phyloP scores from a whole-genome alignment of 2,888 invertebrate species.

The Cerastoderma edule region DNA sequence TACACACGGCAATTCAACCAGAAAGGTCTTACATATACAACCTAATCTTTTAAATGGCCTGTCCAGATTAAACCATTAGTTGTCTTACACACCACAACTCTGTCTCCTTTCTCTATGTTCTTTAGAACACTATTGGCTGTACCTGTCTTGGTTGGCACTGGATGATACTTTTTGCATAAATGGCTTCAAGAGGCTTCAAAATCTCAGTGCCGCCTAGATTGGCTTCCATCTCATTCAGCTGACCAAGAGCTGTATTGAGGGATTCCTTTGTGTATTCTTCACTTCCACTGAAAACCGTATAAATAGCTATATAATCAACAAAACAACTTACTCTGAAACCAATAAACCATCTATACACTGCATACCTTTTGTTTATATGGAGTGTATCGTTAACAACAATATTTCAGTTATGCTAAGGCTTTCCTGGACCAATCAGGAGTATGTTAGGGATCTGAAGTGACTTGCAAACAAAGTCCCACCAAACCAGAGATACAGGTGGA shows the following conservation, averaged over 20 bases:
- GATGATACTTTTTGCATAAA: slow-evolving; percentile 38
- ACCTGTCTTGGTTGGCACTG: slow-evolving; percentile 52
- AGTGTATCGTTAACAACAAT: too few species aligned
- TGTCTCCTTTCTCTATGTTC: not conserved
- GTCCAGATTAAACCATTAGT: not conserved
- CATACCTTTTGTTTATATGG: too few species aligned
- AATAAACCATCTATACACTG: too few species aligned
- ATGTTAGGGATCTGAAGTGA: too few species aligned
- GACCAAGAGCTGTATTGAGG: not conserved
- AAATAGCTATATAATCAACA: too few species aligned
- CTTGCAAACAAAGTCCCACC: too few species aligned
- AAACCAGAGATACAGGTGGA: too few species aligned
- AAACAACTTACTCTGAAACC: too few species aligned
- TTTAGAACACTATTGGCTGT: not conserved
- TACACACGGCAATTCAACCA: not conserved
- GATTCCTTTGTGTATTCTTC: not conserved
- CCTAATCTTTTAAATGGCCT: not conserved
- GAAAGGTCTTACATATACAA: too few species aligned
- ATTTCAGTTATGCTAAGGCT: too few species aligned
- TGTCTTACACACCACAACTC: not conserved
- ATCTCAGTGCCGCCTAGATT: slow-evolving; percentile 59
- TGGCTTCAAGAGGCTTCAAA: slow-evolving; percentile 40
- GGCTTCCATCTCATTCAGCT: not conserved
- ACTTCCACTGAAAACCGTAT: not conserved
- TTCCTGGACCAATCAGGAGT: too few species aligned